A percentile compares a stretch with the other conserved stretches of the same genome.
Evolutionary conservation across 2,888 invertebrate species (phyloP).

Genomic region (Cantharis rustica): DNA sequence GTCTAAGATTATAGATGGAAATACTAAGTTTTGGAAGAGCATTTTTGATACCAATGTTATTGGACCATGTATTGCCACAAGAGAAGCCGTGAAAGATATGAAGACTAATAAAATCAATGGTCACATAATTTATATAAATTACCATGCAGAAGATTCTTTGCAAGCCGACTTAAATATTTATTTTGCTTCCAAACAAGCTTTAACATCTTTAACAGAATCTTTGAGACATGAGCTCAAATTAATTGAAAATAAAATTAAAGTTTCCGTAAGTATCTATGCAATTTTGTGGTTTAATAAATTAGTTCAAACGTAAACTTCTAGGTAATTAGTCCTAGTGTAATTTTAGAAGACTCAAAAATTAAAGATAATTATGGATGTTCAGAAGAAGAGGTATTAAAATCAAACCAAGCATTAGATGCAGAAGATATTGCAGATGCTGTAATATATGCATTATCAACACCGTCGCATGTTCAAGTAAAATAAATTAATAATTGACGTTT

Average conservation of each 20-base stretch:
- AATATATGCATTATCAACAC: neutral
- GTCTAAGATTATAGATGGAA: neutral
- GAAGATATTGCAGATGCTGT: neutral
- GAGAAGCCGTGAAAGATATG: neutral
- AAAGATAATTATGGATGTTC: neutral
- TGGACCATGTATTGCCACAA: neutral
- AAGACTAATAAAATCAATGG: neutral
- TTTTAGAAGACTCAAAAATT: neutral
- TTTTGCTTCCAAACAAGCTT: neutral
- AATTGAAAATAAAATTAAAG: neutral
- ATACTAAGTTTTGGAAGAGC: neutral
- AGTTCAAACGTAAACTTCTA: neutral
- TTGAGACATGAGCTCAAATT: neutral
- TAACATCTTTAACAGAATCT: neutral
- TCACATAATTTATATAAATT: neutral
- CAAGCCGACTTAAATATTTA: neutral
- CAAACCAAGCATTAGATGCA: neutral
- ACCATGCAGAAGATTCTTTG: neutral
- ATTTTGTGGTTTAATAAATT: neutral
- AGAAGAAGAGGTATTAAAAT: neutral
- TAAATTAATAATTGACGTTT: neutral
- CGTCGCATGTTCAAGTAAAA: neutral
- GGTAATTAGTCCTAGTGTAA: neutral
- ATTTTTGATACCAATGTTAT: neutral
- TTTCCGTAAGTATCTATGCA: neutral